A percentile compares a stretch with the other conserved stretches of the same genome.
Conservation (phyloP, 2,113 vertebrate genomes). For the Zingel zingel region DNA sequence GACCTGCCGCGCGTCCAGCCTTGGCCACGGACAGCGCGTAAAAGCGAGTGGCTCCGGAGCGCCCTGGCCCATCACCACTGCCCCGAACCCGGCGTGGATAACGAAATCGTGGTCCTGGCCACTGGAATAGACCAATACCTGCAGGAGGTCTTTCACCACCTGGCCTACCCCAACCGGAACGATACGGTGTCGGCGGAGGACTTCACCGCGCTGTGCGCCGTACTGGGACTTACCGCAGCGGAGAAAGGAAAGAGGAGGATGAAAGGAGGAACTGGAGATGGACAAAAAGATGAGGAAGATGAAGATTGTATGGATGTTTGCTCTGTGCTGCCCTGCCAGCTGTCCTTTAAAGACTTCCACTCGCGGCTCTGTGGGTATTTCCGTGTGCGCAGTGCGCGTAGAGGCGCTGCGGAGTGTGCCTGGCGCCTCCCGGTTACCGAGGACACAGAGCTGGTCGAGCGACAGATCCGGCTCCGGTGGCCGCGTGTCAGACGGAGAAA, state of each 20-base stretch:
- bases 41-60: conserved; percentile 84
- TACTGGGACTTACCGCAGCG: conserved; percentile 71
- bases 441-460: conserved; percentile 85
- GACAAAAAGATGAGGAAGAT: neutral
- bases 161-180: conserved; percentile 71
- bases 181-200: conserved; percentile 80
- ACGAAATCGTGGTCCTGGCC: conserved; percentile 85
- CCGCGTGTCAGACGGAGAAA: conserved; percentile 81
- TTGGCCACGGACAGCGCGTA: conserved; percentile 72
- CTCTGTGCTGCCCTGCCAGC: conserved; percentile 63
- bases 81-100: conserved; percentile 76
- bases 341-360: conserved; percentile 85
- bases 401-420: conserved; percentile 5
- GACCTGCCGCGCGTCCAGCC: conserved; percentile 29
- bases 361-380: conserved; percentile 84
- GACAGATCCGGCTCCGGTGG: conserved; percentile 81
- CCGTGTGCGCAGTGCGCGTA: conserved; percentile 60
- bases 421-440: conserved; percentile 76
- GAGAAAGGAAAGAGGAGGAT: neutral
- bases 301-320: conserved; percentile 63
- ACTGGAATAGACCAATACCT: conserved; percentile 86
- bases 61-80: conserved; percentile 80
- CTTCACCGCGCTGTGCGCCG: conserved; percentile 80
- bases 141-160: conserved; percentile 87
- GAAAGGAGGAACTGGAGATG: neutral